Evolutionary conservation across 2,797 vertebrate species (phyloP).

Genomic region (Danio jaintianensis): DNA sequence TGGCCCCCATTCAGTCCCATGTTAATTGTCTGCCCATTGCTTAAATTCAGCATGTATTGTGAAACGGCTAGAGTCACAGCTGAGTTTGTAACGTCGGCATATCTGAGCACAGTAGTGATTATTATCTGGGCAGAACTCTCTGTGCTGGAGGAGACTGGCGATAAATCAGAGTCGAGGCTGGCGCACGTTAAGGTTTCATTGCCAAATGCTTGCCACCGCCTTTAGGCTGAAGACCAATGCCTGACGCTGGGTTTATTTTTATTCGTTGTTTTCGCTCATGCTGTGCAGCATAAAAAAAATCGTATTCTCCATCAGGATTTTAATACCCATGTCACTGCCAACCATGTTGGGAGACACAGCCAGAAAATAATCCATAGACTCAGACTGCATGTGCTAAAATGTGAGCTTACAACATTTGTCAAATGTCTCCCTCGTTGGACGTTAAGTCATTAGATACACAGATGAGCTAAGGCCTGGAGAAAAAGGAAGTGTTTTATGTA

Average conservation of each 20-base stretch:
- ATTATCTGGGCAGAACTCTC: constrained; percentile 49
- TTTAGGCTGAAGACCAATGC: constrained; percentile 48
- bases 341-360: constrained; percentile 8
- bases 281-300: constrained; percentile 18
- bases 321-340: constrained; percentile 15
- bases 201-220: constrained; percentile 53
- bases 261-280: constrained; percentile 28
- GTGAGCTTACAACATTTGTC: constrained; percentile 19
- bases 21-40: neutral
- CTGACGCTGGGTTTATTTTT: constrained; percentile 48
- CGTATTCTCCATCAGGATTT: constrained; percentile 28
- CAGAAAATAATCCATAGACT: constrained; percentile 40
- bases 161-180: constrained; percentile 56
- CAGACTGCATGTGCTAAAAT: constrained; percentile 36
- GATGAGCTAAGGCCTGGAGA: constrained; percentile 19
- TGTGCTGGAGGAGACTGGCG: constrained; percentile 40
- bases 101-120: constrained; percentile 50
- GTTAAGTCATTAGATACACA: constrained; percentile 34
- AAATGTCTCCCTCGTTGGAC: constrained; percentile 4
- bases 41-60: constrained; percentile 19
- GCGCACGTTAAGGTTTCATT: constrained; percentile 39
- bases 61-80: neutral
- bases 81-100: constrained; percentile 39
- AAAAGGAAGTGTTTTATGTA: constrained; percentile 47
- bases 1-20: neutral